phyloP scores from a whole-genome alignment of 2,113 vertebrate species.

The Perognathus longimembris region DNA sequence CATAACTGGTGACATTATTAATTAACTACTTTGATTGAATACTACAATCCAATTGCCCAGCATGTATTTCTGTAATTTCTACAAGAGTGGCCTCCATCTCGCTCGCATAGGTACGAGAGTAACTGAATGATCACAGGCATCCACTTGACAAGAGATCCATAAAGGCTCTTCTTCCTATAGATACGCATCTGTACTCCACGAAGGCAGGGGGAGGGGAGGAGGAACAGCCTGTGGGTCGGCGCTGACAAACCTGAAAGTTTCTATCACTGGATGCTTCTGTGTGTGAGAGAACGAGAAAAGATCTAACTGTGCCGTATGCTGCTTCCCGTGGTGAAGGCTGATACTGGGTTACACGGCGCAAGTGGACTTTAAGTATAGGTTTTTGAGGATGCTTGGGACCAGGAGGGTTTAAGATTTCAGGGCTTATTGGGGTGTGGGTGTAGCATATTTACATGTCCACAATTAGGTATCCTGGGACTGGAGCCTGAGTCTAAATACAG shows the following conservation, averaged over 20 bases:
- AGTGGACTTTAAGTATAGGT: neutral
- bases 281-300: neutral
- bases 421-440: neutral
- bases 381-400: neutral
- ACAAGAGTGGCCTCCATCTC: neutral
- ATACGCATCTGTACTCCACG: too few relatives aligned
- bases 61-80: neutral
- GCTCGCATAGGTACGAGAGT: neutral
- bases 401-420: neutral
- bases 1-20: constrained; percentile 48
- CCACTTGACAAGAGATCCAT: neutral
- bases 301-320: neutral
- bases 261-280: fast-evolving
- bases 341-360: neutral
- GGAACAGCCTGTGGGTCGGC: neutral
- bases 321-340: neutral
- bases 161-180: neutral
- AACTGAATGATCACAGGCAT: neutral
- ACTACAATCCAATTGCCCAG: neutral
- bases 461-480: neutral
- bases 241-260: neutral
- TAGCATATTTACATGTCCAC: neutral
- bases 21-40: constrained; percentile 53
- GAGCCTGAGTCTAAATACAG: too few relatives aligned
- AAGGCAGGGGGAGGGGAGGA: fast-evolving